Evolutionary conservation across 2,888 invertebrate species (phyloP), one percentile per base, ranked within the genome.

Genomic region (Eulithis testata): DNA sequence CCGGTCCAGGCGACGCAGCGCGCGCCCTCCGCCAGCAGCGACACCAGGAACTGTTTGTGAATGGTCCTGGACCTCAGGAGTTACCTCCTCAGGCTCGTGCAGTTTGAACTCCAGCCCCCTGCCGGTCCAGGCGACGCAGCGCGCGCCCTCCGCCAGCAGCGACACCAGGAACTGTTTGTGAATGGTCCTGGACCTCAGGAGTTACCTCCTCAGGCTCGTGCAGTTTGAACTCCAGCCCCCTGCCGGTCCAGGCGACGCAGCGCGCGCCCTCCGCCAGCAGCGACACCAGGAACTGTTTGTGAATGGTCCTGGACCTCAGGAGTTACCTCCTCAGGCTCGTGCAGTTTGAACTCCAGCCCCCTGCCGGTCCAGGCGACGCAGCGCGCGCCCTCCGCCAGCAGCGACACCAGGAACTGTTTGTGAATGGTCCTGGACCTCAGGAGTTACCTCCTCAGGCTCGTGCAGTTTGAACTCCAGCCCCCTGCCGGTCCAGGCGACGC

Each of bases 381-480:
- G 62, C 97, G 96, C 21, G 97, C 95, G 5, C 92, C 92, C 96
- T 88, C 97, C 94, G 76, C 97, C 95, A 94, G 92, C 81, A 80
- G 88, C 86, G 69, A 96, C 95, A 98, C 98, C 54, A 99, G 94
- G 90, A 99, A 99, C 92, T 99, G 99, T n/a, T n/a, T n/a, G n/a
- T n/a, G n/a, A n/a, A n/a, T n/a, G n/a, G n/a, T n/a, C n/a, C n/a
- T n/a, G n/a, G n/a, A n/a, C n/a, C n/a, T n/a, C n/a, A n/a, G n/a
- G n/a, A n/a, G 31, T 53, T 44, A 91, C 97, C 94, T 99, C 98
- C 91, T 98, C 98, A 0, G 98, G 99, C 87, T 99, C 98, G 67
- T 98, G 97, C 45, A 99, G 94, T 85, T 99, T 99, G 87, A 99
- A 99, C 88, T 99, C 98, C 93, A 98, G 96, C 1, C 98, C 98